Conservation (phyloP, 2,113 vertebrate species). For the Pardalotus punctatus region DNA sequence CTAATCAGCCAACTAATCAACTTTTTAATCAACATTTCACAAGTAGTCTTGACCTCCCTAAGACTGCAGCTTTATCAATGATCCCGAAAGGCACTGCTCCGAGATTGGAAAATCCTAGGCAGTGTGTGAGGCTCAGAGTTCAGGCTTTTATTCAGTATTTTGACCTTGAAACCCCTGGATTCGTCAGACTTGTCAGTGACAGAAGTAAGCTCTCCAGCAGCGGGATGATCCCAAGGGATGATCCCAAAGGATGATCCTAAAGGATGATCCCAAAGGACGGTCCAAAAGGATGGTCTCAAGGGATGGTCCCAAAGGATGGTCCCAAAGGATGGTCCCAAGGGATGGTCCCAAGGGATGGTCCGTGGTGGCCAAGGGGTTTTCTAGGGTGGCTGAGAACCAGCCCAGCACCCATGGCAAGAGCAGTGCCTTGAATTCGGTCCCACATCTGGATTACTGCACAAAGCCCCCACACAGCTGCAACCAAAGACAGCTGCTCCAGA, state of each 20-base stretch:
- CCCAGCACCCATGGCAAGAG: neutral
- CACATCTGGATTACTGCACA: neutral
- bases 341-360: neutral
- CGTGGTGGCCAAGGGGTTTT: fast-evolving
- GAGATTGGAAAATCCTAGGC: neutral
- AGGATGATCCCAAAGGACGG: too few relatives aligned
- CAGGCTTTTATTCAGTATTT: constrained; percentile 14
- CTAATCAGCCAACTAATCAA: constrained; percentile 26
- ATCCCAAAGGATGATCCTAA: too few relatives aligned
- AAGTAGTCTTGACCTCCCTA: neutral
- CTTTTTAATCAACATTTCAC: constrained; percentile 4
- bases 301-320: too few relatives aligned
- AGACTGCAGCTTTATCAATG: neutral
- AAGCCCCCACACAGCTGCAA: neutral
- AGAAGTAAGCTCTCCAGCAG: neutral
- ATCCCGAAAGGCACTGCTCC: neutral
- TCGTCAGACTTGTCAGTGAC: neutral
- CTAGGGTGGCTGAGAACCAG: neutral
- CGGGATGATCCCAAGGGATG: too few relatives aligned
- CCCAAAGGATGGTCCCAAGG: too few relatives aligned
- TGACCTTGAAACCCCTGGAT: constrained; percentile 46
- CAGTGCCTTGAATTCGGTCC: fast-evolving
- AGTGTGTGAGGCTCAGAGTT: neutral
- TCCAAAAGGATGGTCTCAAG: too few relatives aligned
- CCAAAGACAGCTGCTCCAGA: neutral